These are phyloP conservation scores for Torymus auratus DNA, from an alignment of 2,888 invertebrate species.

Conservation along the genomic window DNA sequence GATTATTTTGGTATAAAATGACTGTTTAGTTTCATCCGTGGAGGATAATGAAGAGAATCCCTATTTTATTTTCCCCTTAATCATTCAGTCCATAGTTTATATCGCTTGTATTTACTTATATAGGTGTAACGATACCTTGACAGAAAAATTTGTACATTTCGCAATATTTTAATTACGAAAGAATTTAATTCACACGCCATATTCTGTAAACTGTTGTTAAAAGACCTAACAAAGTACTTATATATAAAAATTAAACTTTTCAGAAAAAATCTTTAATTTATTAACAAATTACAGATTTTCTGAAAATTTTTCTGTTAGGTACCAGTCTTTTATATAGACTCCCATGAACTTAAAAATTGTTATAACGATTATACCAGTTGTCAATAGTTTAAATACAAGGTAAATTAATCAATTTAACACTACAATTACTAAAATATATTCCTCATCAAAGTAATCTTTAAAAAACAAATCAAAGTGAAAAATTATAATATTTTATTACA, in stretches of 20 bases:
- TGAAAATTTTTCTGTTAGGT: constrained; percentile 54
- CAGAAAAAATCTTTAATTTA: constrained; percentile 40
- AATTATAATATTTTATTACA: too few relatives aligned
- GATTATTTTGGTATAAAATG: constrained; percentile 70
- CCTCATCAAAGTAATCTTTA: neutral
- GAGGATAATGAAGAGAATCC: constrained; percentile 50
- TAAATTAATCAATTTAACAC: neutral
- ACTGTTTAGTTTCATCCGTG: constrained; percentile 58
- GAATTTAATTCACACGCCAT: constrained; percentile 51
- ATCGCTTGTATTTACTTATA: constrained; percentile 46
- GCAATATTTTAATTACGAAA: constrained; percentile 51
- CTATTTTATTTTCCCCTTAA: constrained; percentile 39
- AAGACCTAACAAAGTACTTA: constrained; percentile 46
- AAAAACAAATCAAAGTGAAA: too few relatives aligned
- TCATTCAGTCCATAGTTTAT: constrained; percentile 49
- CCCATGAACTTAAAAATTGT: constrained; percentile 32
- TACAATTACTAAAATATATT: neutral
- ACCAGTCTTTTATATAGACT: constrained; percentile 47
- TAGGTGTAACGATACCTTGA: constrained; percentile 49
- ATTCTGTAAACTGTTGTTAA: constrained; percentile 37
- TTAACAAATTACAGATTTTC: constrained; percentile 39
- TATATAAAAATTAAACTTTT: constrained; percentile 49
- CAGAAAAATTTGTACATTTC: constrained; percentile 56
- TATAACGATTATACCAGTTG: constrained; percentile 33
- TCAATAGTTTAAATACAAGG: constrained; percentile 36